Evolutionary conservation across 2,113 vertebrate species (phyloP).

Genomic region (Callocephalon fimbriatum): DNA sequence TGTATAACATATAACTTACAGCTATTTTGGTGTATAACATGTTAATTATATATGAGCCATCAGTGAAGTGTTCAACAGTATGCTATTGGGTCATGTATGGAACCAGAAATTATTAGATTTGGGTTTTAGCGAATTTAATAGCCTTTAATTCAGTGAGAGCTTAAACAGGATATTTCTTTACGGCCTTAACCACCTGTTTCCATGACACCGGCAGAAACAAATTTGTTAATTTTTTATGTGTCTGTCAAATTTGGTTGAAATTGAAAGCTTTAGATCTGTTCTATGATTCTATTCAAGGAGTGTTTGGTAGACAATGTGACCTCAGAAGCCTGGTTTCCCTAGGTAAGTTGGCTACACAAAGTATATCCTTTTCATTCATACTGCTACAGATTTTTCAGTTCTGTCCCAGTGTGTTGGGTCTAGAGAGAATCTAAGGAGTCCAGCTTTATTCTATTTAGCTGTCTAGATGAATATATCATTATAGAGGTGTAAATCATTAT

Average conservation of each 20-base stretch:
- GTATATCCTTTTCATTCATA: neutral
- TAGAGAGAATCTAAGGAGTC: neutral
- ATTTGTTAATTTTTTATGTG: neutral
- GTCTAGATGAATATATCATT: neutral
- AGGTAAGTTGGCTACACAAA: neutral
- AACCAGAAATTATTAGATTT: neutral
- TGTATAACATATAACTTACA: neutral
- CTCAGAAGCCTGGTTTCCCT: constrained; percentile 1
- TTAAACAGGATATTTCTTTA: neutral
- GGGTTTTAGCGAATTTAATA: neutral
- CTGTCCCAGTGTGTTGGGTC: neutral
- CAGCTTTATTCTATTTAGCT: neutral
- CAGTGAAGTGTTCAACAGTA: neutral
- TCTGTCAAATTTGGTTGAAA: constrained; percentile 18
- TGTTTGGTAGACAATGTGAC: neutral
- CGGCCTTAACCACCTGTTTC: constrained; percentile 8
- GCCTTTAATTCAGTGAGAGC: neutral
- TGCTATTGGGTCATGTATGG: constrained; percentile 22
- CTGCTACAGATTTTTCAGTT: neutral
- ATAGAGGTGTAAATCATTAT: neutral
- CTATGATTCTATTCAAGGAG: neutral
- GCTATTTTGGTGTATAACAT: neutral
- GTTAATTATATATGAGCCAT: neutral
- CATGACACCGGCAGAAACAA: neutral
- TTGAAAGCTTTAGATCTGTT: neutral